Evolutionary conservation across 2,113 vertebrate genomes (phyloP).

Genomic region (Elaphurus davidianus): DNA sequence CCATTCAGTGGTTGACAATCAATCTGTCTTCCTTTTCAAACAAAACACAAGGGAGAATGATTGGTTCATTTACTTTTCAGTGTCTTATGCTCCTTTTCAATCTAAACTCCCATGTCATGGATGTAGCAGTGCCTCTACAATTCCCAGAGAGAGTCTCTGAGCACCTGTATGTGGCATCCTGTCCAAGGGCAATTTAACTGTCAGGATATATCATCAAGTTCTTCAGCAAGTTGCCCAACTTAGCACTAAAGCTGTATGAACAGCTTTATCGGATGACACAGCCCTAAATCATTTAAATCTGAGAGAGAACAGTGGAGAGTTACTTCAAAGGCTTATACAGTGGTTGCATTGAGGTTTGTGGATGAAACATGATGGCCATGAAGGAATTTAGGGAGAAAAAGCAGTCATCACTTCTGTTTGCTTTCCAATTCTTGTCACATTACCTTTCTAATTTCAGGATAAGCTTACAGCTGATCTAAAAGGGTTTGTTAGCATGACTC

Average conservation of each 20-base stretch:
- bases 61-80: neutral
- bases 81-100: neutral
- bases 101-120: neutral
- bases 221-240: conserved; percentile 1
- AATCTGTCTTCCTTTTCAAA: neutral
- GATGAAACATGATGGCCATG: neutral
- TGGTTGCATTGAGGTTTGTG: neutral
- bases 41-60: neutral
- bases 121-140: neutral
- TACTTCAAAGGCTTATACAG: neutral
- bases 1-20: neutral
- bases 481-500: neutral
- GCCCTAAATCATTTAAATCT: neutral
- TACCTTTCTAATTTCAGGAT: neutral
- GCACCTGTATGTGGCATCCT: neutral
- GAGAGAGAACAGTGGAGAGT: neutral
- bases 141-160: neutral
- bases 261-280: neutral
- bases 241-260: neutral
- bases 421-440: neutral
- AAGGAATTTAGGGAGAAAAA: neutral
- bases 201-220: neutral
- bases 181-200: neutral
- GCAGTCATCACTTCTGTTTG: neutral
- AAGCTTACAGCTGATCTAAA: neutral